Evolutionary conservation across 2,888 invertebrate species (phyloP).

Genomic region (Oxytorus armatus): DNA sequence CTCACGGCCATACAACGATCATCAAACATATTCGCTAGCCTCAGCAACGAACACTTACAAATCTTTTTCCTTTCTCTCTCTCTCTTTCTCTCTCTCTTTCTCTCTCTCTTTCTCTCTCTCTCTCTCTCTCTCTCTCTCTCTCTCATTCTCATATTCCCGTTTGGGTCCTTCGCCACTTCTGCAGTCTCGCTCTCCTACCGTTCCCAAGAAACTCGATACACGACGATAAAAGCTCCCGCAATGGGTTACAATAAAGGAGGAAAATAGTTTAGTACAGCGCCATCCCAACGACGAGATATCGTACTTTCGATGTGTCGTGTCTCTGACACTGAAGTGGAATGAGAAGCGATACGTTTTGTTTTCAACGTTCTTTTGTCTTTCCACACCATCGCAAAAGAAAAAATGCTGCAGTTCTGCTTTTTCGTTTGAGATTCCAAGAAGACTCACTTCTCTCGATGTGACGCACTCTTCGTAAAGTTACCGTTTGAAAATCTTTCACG

Average conservation of each 20-base stretch:
- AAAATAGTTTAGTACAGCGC: slow-evolving; percentile 7
- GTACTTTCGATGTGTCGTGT: neutral
- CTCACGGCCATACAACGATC: slow-evolving; percentile 37
- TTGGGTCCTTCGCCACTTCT: slow-evolving; percentile 5
- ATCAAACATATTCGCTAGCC: slow-evolving; percentile 54
- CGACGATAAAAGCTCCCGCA: slow-evolving; percentile 50
- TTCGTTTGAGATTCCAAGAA: too few species aligned
- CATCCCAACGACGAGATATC: slow-evolving; percentile 13
- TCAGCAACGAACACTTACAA: slow-evolving; percentile 49
- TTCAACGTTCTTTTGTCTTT: neutral
- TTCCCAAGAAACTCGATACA: slow-evolving; percentile 50
- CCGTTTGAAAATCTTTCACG: too few species aligned
- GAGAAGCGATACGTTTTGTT: neutral
- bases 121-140: neutral
- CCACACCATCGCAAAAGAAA: too few species aligned
- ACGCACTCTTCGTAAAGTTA: too few species aligned
- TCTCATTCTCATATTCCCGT: slow-evolving; percentile 1
- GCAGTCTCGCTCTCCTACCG: slow-evolving; percentile 11
- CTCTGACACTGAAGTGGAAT: neutral
- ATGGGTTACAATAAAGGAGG: neutral
- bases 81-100: neutral
- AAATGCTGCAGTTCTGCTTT: too few species aligned
- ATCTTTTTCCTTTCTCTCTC: neutral
- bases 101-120: neutral
- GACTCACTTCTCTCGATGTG: too few species aligned